phyloP scores from a whole-genome alignment of 1,140 invertebrate genomes.

The Lanistes nyassanus region DNA sequence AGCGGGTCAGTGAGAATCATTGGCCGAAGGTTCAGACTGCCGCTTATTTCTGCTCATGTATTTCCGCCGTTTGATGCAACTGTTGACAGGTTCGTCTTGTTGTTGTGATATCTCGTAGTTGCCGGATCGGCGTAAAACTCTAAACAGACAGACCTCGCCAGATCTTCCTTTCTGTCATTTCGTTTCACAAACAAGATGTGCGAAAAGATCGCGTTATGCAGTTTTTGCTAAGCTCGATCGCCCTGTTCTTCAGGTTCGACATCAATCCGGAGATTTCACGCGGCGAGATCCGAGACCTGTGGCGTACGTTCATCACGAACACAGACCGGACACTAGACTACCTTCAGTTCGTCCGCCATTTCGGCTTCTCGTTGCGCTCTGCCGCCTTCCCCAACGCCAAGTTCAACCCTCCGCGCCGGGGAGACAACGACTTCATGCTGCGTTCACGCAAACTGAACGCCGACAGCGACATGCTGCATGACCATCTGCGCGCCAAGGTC shows the following conservation, averaged over 20 bases:
- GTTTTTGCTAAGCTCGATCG: background rate
- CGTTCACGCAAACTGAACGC: conserved; percentile 65
- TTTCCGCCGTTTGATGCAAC: too few species aligned
- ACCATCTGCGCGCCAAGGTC: conserved; percentile 64
- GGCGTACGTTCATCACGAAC: conserved; percentile 66
- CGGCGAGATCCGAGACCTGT: conserved; percentile 64
- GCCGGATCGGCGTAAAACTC: too few species aligned
- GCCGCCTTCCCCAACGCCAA: conserved; percentile 67
- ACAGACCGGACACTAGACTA: conserved; percentile 64
- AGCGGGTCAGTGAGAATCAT: too few species aligned
- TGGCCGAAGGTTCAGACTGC: too few species aligned
- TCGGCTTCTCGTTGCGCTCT: conserved; percentile 62
- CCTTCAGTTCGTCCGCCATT: conserved; percentile 65
- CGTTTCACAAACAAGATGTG: too few species aligned
- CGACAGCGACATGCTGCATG: conserved; percentile 63
- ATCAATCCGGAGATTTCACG: conserved; percentile 61
- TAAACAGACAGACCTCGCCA: too few species aligned
- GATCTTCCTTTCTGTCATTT: too few species aligned
- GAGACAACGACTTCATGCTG: conserved; percentile 65
- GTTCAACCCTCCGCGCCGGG: conserved; percentile 59
- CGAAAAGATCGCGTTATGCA: background rate
- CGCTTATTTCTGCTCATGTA: too few species aligned
- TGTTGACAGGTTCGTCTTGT: too few species aligned
- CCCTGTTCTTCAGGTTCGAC: conserved; percentile 53
- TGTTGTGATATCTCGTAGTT: too few species aligned